Percentiles rank a stretch among this genome's conserved stretches.
phyloP scores from a whole-genome alignment of 2,797 vertebrate genomes.

The Okamejei kenojei region DNA sequence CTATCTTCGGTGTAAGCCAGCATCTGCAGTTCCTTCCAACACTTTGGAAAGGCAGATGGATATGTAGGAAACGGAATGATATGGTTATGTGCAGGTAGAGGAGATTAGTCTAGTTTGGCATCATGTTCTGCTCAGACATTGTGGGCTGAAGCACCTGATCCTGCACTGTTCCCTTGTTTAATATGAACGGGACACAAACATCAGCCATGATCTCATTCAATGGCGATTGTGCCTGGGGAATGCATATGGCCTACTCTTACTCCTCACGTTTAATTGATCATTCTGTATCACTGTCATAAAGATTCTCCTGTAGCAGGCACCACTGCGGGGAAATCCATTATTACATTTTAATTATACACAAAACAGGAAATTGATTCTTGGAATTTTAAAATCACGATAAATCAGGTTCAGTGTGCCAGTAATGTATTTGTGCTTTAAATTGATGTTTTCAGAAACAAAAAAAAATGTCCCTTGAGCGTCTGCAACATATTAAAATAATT shows the following conservation, averaged over 20 bases:
- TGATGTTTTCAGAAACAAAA: background rate
- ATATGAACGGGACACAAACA: too few species aligned
- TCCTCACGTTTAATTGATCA: background rate
- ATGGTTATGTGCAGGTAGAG: too few species aligned
- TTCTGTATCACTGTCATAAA: background rate
- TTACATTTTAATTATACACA: background rate
- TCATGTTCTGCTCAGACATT: too few species aligned
- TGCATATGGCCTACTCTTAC: background rate
- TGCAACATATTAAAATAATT: background rate
- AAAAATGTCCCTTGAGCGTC: background rate
- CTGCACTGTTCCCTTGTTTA: too few species aligned
- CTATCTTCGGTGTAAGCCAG: too few species aligned
- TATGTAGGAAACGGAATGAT: too few species aligned
- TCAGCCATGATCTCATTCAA: too few species aligned
- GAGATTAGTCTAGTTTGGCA: too few species aligned
- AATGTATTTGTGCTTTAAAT: background rate
- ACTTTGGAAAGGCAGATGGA: too few species aligned
- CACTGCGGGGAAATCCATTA: background rate
- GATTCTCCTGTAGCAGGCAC: background rate
- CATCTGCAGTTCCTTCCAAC: too few species aligned
- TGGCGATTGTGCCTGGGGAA: background rate
- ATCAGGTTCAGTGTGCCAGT: background rate
- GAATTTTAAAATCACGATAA: background rate
- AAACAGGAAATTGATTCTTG: background rate
- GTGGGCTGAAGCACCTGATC: too few species aligned